These are phyloP conservation scores for Grapholita molesta DNA, from an alignment of 1,140 invertebrate species.

Conservation along the genomic window DNA sequence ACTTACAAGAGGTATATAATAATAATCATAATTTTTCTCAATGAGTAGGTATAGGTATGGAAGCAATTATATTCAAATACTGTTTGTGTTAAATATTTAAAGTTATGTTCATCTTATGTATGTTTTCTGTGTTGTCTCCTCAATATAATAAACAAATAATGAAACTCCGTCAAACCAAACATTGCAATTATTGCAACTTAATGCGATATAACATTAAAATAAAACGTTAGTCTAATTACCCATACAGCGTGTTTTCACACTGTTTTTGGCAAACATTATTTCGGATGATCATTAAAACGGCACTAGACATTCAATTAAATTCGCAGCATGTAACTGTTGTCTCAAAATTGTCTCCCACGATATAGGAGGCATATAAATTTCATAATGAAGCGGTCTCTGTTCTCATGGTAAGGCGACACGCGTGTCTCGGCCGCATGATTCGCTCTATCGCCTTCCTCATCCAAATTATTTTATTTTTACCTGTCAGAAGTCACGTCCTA, in stretches of 20 bases:
- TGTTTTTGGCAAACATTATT: background rate
- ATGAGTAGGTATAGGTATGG: too few species aligned
- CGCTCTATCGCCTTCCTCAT: conserved; percentile 31
- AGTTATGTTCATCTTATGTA: too few species aligned
- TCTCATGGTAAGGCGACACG: conserved; percentile 65
- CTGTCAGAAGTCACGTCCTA: too few species aligned
- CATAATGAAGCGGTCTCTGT: conserved; percentile 58
- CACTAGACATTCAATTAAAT: background rate
- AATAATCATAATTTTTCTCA: too few species aligned
- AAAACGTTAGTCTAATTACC: background rate
- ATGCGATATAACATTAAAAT: background rate
- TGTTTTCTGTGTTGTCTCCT: too few species aligned
- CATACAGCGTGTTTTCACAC: background rate
- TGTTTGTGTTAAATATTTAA: too few species aligned
- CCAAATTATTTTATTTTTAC: background rate
- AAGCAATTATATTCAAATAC: too few species aligned
- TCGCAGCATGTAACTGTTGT: background rate
- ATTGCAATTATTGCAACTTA: background rate
- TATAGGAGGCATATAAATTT: conserved; percentile 31
- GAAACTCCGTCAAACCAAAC: too few species aligned
- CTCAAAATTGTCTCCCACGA: conserved; percentile 40
- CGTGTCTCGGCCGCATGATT: conserved; percentile 28
- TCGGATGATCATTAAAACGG: background rate
- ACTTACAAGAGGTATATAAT: too few species aligned
- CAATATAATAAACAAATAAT: too few species aligned